Base-by-base conservation (phyloP, 1,140 invertebrate genomes). In the Elymnias hypermnestra region DNA sequence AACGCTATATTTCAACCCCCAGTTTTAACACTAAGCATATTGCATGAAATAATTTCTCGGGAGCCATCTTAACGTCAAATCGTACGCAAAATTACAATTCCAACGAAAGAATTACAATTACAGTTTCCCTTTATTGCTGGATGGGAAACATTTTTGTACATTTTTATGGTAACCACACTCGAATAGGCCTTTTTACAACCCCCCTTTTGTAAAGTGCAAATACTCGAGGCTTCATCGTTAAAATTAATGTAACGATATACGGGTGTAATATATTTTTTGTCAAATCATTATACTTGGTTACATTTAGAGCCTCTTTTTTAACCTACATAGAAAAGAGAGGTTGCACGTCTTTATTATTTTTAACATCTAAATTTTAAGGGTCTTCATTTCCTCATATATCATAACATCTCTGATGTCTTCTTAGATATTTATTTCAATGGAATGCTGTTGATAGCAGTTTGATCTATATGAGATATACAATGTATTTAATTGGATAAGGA, bases 181-280 rank as follows among this genome's bases (percentile, higher is more conserved):
- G 63, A 71, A 76, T 67, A 67, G 64, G 68, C 59, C 47, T 60
- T 69, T 72, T 68, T 55, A 57, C 12, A 19, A 47, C 38, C 52
- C 57, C 70, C 70, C 57, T 60, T 57, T 12, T 33, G 13, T 52
- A 52, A 63, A 74, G 59, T 76, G 66, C 57, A 57, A 67, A 70
- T 57, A 54, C 48, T 68, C 59, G 52, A 44, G 59, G 71, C 55
- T 70, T 73, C 67, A 66, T 76, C 70, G 65, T 81, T 72, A 78
- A 72, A 76, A 77, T 77, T 77, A 81, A 81, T 81, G 73, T 77
- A 52, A 75, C 61, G 73, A 64, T 71, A 67, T 46, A 61, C 52
- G 47, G n/a, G 44, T 61, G 43, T 63, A 54, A 58, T 64, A 46
- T 44, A 39, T 51, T 9, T 33, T 33, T 33, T 33, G 29, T 33